Evolutionary conservation across 2,888 invertebrate species (phyloP).

Genomic region (Pterobdella sp.): DNA sequence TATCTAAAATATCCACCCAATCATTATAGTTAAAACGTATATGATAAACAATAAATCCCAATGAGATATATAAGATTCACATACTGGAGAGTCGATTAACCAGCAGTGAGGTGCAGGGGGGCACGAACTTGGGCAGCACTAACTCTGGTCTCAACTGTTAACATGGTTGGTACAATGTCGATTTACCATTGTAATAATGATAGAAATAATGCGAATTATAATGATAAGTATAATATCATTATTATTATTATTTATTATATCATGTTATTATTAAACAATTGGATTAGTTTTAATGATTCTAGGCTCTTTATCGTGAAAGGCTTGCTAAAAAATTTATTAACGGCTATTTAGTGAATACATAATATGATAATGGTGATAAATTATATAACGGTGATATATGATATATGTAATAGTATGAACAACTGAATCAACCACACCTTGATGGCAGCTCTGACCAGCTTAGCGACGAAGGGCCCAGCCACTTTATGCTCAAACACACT

Average conservation of each 20-base stretch:
- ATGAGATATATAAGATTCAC: neutral
- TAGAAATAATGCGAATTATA: no score
- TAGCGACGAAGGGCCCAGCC: conserved; percentile 70
- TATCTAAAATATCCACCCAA: no score
- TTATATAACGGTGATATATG: neutral
- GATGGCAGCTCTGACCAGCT: conserved; percentile 60
- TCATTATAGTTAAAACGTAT: no score
- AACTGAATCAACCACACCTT: conserved; percentile 45
- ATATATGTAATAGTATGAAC: neutral
- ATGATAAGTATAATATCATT: neutral
- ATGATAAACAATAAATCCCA: no score
- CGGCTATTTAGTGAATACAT: no score
- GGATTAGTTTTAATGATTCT: no score
- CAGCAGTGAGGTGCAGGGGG: conserved; percentile 1
- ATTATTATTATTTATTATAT: neutral
- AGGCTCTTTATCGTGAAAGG: no score
- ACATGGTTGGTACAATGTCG: neutral
- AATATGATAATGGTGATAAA: neutral
- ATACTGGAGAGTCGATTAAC: neutral
- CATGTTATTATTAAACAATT: conserved; percentile 27
- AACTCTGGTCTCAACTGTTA: conserved; percentile 7
- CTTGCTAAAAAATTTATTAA: no score
- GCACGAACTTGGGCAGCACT: conserved; percentile 15
- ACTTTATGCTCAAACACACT: conserved; percentile 75
- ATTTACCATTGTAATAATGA: neutral